Conservation (phyloP, 2,888 invertebrate genomes). For the Polyploca ridens region DNA sequence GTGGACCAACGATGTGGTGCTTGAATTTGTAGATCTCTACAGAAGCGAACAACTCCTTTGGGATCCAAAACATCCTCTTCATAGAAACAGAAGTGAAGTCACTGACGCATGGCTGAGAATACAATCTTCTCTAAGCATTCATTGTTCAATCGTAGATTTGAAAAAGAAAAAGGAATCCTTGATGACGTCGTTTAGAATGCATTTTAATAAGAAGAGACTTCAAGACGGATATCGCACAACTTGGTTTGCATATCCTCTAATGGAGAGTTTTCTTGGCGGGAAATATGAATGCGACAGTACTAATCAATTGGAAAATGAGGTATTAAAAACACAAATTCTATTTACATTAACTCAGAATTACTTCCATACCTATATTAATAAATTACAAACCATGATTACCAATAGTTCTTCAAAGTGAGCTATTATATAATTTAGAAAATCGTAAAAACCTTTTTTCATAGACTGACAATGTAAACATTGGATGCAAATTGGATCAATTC, state of each 20-base stretch:
- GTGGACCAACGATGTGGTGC: conserved; percentile 66
- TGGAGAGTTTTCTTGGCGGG: conserved; percentile 74
- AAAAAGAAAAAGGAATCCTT: conserved; percentile 79
- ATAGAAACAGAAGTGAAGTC: conserved; percentile 67
- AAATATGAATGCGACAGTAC: conserved; percentile 71
- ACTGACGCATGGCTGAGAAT: conserved; percentile 73
- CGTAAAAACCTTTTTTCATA: not conserved
- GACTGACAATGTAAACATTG: conserved; percentile 32
- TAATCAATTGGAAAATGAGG: conserved; percentile 63
- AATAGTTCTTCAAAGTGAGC: not conserved
- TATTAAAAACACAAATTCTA: conserved; percentile 29
- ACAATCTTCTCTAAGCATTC: conserved; percentile 56
- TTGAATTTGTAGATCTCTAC: conserved; percentile 74
- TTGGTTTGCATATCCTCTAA: conserved; percentile 74
- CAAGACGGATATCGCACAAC: conserved; percentile 56
- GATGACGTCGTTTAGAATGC: conserved; percentile 74
- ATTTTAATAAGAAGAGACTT: conserved; percentile 61
- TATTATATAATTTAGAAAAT: conserved; percentile 1
- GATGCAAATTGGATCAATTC: conserved; percentile 44
- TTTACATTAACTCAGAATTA: not conserved
- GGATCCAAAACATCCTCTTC: conserved; percentile 69
- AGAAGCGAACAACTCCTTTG: conserved; percentile 67
- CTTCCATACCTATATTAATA: not conserved
- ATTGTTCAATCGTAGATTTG: conserved; percentile 60
- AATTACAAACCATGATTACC: no score